These are phyloP conservation scores for Phragmatobia fuliginosa DNA, from an alignment of 2,888 invertebrate species.

Conservation along the genomic window DNA sequence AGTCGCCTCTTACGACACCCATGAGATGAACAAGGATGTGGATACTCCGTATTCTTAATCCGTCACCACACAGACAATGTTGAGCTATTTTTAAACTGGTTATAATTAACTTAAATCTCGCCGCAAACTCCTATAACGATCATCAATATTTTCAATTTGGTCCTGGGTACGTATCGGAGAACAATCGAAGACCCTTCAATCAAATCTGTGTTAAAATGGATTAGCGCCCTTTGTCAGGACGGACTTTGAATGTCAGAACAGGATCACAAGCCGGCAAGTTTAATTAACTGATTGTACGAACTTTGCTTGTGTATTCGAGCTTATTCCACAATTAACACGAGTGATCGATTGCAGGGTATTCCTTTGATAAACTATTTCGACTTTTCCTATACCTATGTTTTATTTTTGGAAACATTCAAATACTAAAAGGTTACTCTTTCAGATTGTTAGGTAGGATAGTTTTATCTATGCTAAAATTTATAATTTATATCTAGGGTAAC, in stretches of 20 bases:
- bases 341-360: slow-evolving; percentile 32
- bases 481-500: too few relatives aligned
- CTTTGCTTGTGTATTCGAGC: slow-evolving; percentile 24
- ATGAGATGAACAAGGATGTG: too few relatives aligned
- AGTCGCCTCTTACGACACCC: not conserved
- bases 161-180: not conserved
- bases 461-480: too few relatives aligned
- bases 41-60: too few relatives aligned
- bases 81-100: not conserved
- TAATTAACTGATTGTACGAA: slow-evolving; percentile 48
- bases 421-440: not conserved
- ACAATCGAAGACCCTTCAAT: slow-evolving; percentile 26
- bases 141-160: slow-evolving; percentile 21
- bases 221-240: slow-evolving; percentile 41
- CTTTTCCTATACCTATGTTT: not conserved
- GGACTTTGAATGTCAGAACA: slow-evolving; percentile 40
- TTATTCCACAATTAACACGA: slow-evolving; percentile 34
- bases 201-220: slow-evolving; percentile 35
- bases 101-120: slow-evolving; percentile 5
- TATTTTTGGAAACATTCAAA: not conserved
- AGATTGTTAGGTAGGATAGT: too few relatives aligned
- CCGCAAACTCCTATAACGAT: slow-evolving; percentile 3
- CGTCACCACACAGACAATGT: too few relatives aligned
- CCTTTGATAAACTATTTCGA: slow-evolving; percentile 19
- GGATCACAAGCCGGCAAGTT: slow-evolving; percentile 47